Conservation (phyloP, 2,888 invertebrate species). For the Ligdia adustata region DNA sequence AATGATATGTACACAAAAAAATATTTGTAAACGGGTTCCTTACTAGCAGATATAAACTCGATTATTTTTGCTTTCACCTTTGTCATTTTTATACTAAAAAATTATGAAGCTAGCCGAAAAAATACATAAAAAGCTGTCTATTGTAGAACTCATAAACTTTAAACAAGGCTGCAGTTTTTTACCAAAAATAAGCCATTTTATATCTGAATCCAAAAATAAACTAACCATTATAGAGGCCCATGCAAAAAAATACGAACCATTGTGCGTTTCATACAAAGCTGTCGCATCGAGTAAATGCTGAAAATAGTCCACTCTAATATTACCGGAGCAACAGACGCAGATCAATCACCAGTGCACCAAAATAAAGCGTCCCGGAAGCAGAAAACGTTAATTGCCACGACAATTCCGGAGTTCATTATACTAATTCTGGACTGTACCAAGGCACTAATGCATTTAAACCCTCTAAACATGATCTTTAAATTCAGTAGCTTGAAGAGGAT, state of each 20-base stretch:
- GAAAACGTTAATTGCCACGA: constrained; percentile 66
- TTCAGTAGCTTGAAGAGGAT: constrained; percentile 34
- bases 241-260: background rate
- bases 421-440: constrained; percentile 63
- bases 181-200: constrained; percentile 2
- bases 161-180: background rate
- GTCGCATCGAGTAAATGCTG: background rate
- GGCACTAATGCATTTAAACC: constrained; percentile 44
- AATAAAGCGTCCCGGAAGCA: constrained; percentile 66
- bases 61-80: too few species aligned
- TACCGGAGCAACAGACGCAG: too few species aligned
- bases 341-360: constrained; percentile 28
- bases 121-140: background rate
- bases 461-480: constrained; percentile 32
- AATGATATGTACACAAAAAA: too few species aligned
- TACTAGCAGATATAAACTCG: too few species aligned
- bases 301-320: background rate
- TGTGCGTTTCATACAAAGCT: background rate
- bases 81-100: too few species aligned
- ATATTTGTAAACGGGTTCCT: too few species aligned
- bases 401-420: constrained; percentile 60
- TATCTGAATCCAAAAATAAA: constrained; percentile 6
- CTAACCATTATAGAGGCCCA: background rate
- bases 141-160: background rate
- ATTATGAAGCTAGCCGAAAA: too few species aligned